These are phyloP conservation scores for Zaprionus obscuricornis DNA, from an alignment of 2,888 invertebrate genomes.

Conservation along the genomic window DNA sequence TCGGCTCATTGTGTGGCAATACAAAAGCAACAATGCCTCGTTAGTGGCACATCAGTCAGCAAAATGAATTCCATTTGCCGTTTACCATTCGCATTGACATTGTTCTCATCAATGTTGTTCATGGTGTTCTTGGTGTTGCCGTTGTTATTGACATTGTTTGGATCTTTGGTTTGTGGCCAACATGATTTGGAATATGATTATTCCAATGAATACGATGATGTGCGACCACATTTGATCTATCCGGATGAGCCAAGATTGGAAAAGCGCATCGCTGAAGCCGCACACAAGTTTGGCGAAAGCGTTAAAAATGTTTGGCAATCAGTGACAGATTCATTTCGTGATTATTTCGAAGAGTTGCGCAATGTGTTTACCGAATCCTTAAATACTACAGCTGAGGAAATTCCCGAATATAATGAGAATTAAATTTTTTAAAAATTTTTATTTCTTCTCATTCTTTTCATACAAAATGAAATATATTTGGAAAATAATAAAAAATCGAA, in stretches of 20 bases:
- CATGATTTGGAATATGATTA: constrained; percentile 46
- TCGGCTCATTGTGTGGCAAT: too few relatives aligned
- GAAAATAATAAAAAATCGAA: too few relatives aligned
- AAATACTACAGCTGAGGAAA: constrained; percentile 6
- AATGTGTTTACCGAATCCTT: constrained; percentile 33
- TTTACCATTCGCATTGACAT: constrained; percentile 5
- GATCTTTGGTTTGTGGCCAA: constrained; percentile 8
- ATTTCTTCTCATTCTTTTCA: too few relatives aligned
- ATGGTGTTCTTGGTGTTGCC: neutral
- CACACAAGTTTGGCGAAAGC: constrained; percentile 54
- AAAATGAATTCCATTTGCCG: constrained; percentile 33
- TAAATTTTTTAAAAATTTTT: too few relatives aligned
- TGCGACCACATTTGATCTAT: constrained; percentile 54
- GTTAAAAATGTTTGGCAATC: constrained; percentile 66
- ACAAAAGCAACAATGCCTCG: constrained; percentile 50
- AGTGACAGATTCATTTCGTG: constrained; percentile 58
- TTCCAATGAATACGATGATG: constrained; percentile 69
- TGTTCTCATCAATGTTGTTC: too few relatives aligned
- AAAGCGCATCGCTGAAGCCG: constrained; percentile 40
- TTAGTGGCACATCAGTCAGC: constrained; percentile 37
- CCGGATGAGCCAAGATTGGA: constrained; percentile 45
- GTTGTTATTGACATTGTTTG: neutral
- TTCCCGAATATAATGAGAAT: constrained; percentile 5
- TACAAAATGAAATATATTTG: too few relatives aligned
- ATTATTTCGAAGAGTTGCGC: constrained; percentile 50